Percentiles rank a stretch among this genome's conserved stretches.
phyloP scores from a whole-genome alignment of 2,888 invertebrate genomes.

The Thecocarcelia acutangulata region DNA sequence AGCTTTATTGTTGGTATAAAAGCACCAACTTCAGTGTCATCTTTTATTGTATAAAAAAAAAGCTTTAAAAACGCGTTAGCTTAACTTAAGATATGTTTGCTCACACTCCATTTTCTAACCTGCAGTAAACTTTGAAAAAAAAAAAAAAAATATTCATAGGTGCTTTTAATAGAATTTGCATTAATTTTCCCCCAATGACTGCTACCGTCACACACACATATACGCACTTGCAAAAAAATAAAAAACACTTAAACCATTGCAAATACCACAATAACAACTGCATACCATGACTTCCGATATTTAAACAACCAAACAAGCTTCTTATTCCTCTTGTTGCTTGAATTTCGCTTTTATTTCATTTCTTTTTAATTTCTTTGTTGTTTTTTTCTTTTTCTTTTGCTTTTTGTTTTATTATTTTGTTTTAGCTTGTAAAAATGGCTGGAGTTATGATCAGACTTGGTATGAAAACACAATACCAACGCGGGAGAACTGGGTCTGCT shows the following conservation, averaged over 20 bases:
- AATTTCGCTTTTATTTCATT: slow-evolving; percentile 2
- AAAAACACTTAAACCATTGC: not conserved
- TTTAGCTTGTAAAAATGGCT: slow-evolving; percentile 83
- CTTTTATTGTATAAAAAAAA: too few relatives aligned
- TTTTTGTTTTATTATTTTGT: slow-evolving; percentile 63
- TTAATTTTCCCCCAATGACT: not conserved
- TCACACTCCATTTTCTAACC: too few relatives aligned
- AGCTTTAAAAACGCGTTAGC: too few relatives aligned
- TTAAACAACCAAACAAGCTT: slow-evolving; percentile 57
- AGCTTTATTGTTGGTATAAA: too few relatives aligned
- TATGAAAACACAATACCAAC: slow-evolving; percentile 82
- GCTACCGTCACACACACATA: not conserved
- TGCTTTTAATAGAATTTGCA: slow-evolving; percentile 39
- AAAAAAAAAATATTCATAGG: not conserved
- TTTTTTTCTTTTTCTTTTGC: too few relatives aligned
- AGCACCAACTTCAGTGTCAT: too few relatives aligned
- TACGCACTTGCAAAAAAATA: not conserved
- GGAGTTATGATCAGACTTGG: slow-evolving; percentile 83
- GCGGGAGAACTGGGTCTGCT: slow-evolving; percentile 84
- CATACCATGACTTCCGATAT: slow-evolving; percentile 65
- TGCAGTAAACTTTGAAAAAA: not conserved
- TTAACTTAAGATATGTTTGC: too few relatives aligned
- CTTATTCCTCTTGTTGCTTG: slow-evolving; percentile 30
- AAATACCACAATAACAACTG: slow-evolving; percentile 59
- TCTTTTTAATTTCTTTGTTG: slow-evolving; percentile 34